Evolutionary conservation across 2,888 invertebrate species (phyloP).

Genomic region (Eurois occulta): DNA sequence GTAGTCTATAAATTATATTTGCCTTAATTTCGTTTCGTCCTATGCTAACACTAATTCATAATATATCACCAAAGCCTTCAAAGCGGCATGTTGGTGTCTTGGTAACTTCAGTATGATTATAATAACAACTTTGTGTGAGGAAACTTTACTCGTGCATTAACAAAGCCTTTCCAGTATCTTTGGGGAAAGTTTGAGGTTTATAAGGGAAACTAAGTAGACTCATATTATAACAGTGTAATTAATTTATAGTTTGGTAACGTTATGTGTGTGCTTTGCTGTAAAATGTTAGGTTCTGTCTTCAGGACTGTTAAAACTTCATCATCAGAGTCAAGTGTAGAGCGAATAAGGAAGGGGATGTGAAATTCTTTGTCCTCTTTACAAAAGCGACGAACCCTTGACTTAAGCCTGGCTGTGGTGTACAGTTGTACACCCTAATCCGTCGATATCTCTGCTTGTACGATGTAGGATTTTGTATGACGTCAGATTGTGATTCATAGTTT

Average conservation of each 20-base stretch:
- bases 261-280: background rate
- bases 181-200: slow-evolving; percentile 27
- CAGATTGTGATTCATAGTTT: background rate
- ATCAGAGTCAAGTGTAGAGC: background rate
- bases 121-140: slow-evolving; percentile 21
- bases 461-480: background rate
- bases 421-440: background rate
- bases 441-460: background rate
- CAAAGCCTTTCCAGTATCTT: slow-evolving; percentile 46
- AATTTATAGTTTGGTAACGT: slow-evolving; percentile 6
- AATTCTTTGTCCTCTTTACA: background rate
- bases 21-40: slow-evolving; percentile 5
- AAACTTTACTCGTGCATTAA: slow-evolving; percentile 40
- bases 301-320: background rate
- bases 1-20: background rate
- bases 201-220: slow-evolving; percentile 4
- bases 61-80: slow-evolving; percentile 13
- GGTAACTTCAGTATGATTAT: slow-evolving; percentile 28
- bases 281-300: background rate
- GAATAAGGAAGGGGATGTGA: background rate
- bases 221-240: slow-evolving; percentile 5
- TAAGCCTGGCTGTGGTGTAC: background rate
- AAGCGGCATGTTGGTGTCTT: slow-evolving; percentile 29
- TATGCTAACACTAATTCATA: slow-evolving; percentile 37
- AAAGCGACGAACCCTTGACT: background rate